These are phyloP conservation scores for Hydrochoerus hydrochaeris DNA, from an alignment of 2,113 vertebrate species.

Conservation along the genomic window DNA sequence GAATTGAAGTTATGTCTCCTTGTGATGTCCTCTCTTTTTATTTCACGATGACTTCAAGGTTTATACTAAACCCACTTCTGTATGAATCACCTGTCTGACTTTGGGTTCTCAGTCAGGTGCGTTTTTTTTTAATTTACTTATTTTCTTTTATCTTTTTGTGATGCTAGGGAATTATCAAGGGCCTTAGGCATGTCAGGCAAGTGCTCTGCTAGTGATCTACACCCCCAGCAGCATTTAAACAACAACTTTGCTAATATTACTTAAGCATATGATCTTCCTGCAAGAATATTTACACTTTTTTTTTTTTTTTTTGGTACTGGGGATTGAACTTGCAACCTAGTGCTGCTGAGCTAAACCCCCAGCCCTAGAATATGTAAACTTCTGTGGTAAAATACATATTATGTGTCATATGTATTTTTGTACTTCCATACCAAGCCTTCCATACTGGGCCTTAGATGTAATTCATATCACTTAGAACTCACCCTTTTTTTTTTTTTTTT, in stretches of 20 bases:
- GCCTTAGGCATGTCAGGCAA: not conserved
- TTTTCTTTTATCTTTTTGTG: not conserved
- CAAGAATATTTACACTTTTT: not conserved
- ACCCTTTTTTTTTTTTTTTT: not conserved
- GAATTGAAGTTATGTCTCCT: not conserved
- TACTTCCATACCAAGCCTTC: not conserved
- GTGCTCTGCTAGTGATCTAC: not conserved
- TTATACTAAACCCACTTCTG: not conserved
- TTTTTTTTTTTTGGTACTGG: no score
- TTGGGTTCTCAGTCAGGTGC: not conserved
- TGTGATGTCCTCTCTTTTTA: conserved; percentile 18
- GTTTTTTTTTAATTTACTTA: not conserved
- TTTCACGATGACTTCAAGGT: conserved; percentile 36
- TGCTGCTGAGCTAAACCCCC: no score
- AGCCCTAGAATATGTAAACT: not conserved
- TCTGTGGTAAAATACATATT: not conserved
- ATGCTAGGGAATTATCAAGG: not conserved
- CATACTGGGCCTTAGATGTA: not conserved
- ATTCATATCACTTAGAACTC: not conserved
- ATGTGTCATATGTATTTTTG: conserved; percentile 14
- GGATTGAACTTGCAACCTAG: no score
- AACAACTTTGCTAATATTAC: not conserved
- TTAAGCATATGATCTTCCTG: conserved; percentile 32
- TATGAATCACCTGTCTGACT: conserved; percentile 41
- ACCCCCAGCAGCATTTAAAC: not conserved